Conservation (phyloP, 2,113 vertebrate species). For the Arvicanthis niloticus region DNA sequence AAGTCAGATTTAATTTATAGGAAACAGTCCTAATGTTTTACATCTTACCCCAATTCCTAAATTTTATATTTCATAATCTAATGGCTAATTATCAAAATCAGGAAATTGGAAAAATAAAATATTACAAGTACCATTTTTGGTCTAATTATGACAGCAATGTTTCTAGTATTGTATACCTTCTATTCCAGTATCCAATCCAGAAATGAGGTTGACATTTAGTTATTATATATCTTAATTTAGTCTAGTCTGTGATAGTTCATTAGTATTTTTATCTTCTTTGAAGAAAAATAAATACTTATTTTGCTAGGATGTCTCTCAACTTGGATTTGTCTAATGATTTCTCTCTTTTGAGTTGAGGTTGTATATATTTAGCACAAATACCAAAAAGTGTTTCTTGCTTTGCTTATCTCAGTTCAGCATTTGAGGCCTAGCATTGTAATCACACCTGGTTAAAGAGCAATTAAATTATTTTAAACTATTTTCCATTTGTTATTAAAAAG, state of each 20-base stretch:
- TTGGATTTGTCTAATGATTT: background rate
- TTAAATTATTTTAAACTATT: background rate
- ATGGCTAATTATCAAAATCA: background rate
- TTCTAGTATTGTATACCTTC: background rate
- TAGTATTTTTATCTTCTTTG: background rate
- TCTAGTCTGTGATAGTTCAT: background rate
- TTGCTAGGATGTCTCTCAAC: background rate
- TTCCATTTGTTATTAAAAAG: background rate
- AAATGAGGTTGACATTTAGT: background rate
- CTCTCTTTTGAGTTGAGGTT: background rate
- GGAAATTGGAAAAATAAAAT: background rate
- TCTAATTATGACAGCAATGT: background rate
- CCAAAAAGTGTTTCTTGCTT: background rate
- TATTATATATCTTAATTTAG: background rate
- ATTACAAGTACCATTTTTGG: background rate
- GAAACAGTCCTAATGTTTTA: background rate
- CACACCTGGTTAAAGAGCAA: background rate
- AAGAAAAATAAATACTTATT: background rate
- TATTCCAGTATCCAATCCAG: background rate
- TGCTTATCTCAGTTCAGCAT: background rate
- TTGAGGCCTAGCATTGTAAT: background rate
- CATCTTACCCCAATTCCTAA: background rate
- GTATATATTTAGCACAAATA: background rate
- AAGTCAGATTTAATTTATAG: background rate
- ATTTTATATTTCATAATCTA: background rate